Evolutionary conservation across 2,888 invertebrate species (phyloP), one percentile per base, ranked within the genome.

Genomic region (Ormyrus nitidulus): DNA sequence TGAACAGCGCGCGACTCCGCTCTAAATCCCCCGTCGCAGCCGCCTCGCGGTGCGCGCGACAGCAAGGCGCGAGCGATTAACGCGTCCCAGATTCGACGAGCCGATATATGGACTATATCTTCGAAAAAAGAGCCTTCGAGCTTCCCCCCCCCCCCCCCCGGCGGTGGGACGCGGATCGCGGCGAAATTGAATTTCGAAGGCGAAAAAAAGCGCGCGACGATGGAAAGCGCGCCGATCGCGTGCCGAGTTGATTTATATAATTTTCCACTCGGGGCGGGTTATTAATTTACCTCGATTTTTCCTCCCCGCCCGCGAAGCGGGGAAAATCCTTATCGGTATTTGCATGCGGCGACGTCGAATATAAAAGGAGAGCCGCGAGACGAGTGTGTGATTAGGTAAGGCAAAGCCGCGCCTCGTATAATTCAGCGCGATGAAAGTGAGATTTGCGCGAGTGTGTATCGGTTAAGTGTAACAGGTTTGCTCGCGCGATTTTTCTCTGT

Each of bases 321-420:
- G 61, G n/a, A 69, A 76, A 76, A 19, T 51, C 34, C 53, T 76
- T 69, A 76, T 76, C 76, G 44, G 34, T 34, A 76, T 76, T 69
- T 69, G 68, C 76, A 69, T 76, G 61, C 44, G 10, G 13, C 9
- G 11, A 53, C 8, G n/a, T 69, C 66, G 13, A 7, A 5, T 7
- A 54, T 8, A 54, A 48, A 53, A 66, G n/a, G n/a, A 66, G 44
- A 34, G 34, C 34, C 34, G 34, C 34, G 34, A 34, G 34, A 34
- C 58, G 13, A 13, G n/a, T 8, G 19, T 5, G 44, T 19, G 61
- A 68, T 69, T 68, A 76, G 76, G 69, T 76, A 76, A 34, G 34
- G 34, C 4, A 34, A 34, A 76, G 61, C 11, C 9, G 59, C 11
- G 59, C 11, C 34, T 59, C 56, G 13, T 69, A 19, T 19, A 48